Base-by-base conservation (phyloP, 30 jellyfish, hydroid and myxozoan genomes). In the Hydra vulgaris region DNA sequence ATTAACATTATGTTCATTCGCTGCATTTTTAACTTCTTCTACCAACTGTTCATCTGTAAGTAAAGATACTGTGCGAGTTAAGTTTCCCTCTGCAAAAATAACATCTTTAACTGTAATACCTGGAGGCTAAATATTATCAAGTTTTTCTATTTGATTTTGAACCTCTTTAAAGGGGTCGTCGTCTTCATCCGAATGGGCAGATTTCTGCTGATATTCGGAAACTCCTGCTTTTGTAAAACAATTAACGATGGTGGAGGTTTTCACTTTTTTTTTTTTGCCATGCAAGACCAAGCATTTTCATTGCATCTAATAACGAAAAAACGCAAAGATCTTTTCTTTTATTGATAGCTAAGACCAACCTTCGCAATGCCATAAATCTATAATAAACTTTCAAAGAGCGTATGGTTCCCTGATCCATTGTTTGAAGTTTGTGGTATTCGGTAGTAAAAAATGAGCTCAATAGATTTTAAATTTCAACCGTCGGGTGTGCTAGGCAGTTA, bases 341-440 rank as follows among this genome's bases (percentile, higher is more conserved):
- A 22, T 73, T 72, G 21, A 22, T 21, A 73, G 54, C 74, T 25
- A 73, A 17, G 81, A 73, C 66, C 66, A 21, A 72, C 18, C 66
- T 12, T 25, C 21, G 54, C 66, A 73, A 22, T 73, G 54, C 66
- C 22, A 73, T 8, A 21, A 0, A 73, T 21, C 61, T 22, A 18
- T 21, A 73, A 21, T 73, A 21, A 21, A 54, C 70, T 81, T 84
- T 84, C 76, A 84, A 61, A 73, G 0, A 73, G 54, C 66, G 23
- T 54, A 86, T 74, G 26, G 80, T 26, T 0, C 95, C 90, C 61
- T 81, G 91, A 74, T 87, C 93, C 95, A 82, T 87, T 76, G 93
- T 93, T 53, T 87, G 92, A 22, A 74, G 79, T 25, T 25, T 25
- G 70, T 84, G 74, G 0, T 84, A 54, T 25, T 87, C 74, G 18